These are phyloP conservation scores for Periophthalmodon schlosseri DNA, from an alignment of 2,113 vertebrate species.

Conservation along the genomic window DNA sequence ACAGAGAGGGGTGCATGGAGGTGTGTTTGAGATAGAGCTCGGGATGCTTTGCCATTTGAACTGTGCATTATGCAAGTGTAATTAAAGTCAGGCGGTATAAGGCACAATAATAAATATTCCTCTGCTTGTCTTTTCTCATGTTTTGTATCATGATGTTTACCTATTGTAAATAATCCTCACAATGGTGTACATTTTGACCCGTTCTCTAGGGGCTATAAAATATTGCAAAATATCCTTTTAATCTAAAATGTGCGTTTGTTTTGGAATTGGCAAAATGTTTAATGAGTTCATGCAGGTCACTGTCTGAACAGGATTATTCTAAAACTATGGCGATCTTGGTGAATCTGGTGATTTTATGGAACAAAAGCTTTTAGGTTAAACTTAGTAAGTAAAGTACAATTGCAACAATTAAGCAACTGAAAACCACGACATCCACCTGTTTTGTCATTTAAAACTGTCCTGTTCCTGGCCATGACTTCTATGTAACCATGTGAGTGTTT, in stretches of 20 bases:
- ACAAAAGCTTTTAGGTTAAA: too few relatives aligned
- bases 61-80: constrained; percentile 47
- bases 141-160: not conserved
- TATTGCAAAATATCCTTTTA: not conserved
- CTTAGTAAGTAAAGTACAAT: too few relatives aligned
- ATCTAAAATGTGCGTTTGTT: not conserved
- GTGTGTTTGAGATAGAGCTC: constrained; percentile 15
- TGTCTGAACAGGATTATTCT: too few relatives aligned
- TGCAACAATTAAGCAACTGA: too few relatives aligned
- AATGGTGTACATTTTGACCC: not conserved
- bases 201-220: not conserved
- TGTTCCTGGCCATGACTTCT: not conserved
- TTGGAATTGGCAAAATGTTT: not conserved
- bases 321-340: too few relatives aligned
- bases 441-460: too few relatives aligned
- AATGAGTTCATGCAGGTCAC: not conserved
- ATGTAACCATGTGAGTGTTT: constrained; percentile 11
- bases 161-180: not conserved
- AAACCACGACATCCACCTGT: too few relatives aligned
- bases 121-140: not conserved
- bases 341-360: too few relatives aligned
- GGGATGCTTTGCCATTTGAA: constrained; percentile 41
- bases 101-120: constrained; percentile 67
- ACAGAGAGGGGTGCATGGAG: not conserved
- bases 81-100: constrained; percentile 66